A percentile compares a stretch with the other conserved stretches of the same genome.
phyloP scores from a whole-genome alignment of 2,888 invertebrate genomes.

The Leptarthrus brevirostris region DNA sequence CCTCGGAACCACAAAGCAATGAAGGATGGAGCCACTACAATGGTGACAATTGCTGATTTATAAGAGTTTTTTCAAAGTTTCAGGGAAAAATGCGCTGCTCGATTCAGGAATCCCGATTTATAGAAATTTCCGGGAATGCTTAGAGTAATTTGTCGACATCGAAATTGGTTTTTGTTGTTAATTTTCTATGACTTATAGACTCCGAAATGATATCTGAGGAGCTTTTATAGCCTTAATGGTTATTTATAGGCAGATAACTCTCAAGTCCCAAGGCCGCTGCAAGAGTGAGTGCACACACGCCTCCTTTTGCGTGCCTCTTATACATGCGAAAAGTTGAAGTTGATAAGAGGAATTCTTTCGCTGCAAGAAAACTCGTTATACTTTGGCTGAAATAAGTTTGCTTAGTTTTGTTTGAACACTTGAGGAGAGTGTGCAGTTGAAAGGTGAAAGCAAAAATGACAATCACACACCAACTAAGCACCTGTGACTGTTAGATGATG shows the following conservation, averaged over 20 bases:
- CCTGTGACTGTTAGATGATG: conserved; percentile 23
- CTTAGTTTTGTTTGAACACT: conserved; percentile 43
- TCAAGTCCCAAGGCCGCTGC: conserved; percentile 45
- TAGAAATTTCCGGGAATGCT: conserved; percentile 21
- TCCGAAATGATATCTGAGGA: background rate
- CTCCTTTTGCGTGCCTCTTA: conserved; percentile 9
- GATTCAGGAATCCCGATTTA: conserved; percentile 3
- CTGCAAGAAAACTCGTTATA: conserved; percentile 25
- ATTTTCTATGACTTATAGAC: conserved; percentile 44
- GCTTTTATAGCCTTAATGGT: conserved; percentile 45
- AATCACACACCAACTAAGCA: conserved; percentile 24
- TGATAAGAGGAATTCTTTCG: background rate
- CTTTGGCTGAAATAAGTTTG: conserved; percentile 33
- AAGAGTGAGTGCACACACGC: conserved; percentile 24
- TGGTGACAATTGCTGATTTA: conserved; percentile 48
- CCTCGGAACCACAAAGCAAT: conserved; percentile 25
- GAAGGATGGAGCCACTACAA: conserved; percentile 46
- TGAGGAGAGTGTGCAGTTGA: conserved; percentile 11
- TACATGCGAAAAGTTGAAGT: conserved; percentile 19
- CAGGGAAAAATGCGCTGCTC: conserved; percentile 30
- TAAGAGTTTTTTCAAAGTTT: conserved; percentile 30
- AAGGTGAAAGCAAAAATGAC: conserved; percentile 35
- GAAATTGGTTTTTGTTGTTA: conserved; percentile 47
- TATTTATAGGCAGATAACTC: conserved; percentile 42
- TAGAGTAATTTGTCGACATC: conserved; percentile 24